Evolutionary conservation across 2,888 invertebrate species (phyloP), one percentile per base, ranked within the genome.

Genomic region (Drosophila sordidula): DNA sequence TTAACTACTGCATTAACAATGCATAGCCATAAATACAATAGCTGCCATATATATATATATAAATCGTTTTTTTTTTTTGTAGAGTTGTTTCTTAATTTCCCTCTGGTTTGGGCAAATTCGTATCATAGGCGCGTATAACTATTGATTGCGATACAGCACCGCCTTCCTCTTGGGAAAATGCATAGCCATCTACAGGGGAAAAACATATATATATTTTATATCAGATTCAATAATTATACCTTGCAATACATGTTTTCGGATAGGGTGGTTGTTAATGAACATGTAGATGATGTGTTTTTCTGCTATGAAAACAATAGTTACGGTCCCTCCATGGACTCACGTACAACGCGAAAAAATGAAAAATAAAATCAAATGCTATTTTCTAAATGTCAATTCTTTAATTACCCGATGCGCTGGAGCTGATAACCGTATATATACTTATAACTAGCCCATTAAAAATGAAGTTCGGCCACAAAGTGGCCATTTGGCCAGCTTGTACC

Each of bases 141-240:
- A 97, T 97, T 80, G 98, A 96, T 93, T 99, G 97, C 54, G 97
- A 96, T 75, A 99, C 97, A 88, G 96, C 97, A 80, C 98, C 98
- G 91, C 98, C 97, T 93, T 99, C 99, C 93, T 99, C 99, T 95
- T 99, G 99, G 45, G 99, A 99, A 94, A 99, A 99, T 81, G 99
- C 99, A 94, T 97, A 99, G 76, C 99, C 99, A 95, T 98, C 98
- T 98, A 76, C 14, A 69, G 12, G 67, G 14, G 14, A 16, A 42
- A 64, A 44, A 32, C 4, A 18, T 50, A 4, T 6, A 47, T 16
- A 18, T 25, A 34, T 9, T 49, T 32, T n/a, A 55, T 42, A 47
- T 66, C 42, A 66, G 36, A 44, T 22, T 18, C 4, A 29, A 41
- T 54, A 41, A 54, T 26, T 22, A 32, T 34, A 34, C 6, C 12